Conservation (phyloP, 2,888 invertebrate genomes). For the Caenorhabditis becei region DNA sequence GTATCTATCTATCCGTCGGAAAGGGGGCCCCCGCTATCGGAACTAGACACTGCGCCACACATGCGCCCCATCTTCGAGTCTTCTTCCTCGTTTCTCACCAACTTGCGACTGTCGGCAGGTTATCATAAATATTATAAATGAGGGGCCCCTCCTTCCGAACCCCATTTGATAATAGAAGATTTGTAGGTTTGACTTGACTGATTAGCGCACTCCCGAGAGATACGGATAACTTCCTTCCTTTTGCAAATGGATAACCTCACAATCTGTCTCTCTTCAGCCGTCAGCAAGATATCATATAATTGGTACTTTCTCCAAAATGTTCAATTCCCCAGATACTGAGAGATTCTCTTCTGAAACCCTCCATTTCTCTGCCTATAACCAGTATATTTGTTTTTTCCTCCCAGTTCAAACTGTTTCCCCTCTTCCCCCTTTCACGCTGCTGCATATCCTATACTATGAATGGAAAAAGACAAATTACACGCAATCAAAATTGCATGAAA, state of each 20-base stretch:
- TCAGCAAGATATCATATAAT: too few species aligned
- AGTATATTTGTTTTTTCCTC: too few species aligned
- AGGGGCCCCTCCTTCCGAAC: not conserved
- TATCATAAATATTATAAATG: constrained; percentile 41
- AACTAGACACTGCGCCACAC: constrained; percentile 57
- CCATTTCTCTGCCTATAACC: not conserved
- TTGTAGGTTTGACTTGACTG: constrained; percentile 8
- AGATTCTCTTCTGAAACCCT: too few species aligned
- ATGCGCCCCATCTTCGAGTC: constrained; percentile 7
- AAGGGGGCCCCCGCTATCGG: constrained; percentile 34
- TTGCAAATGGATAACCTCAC: too few species aligned
- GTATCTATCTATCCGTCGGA: constrained; percentile 45
- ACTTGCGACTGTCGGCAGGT: constrained; percentile 53
- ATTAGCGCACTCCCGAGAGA: too few species aligned
- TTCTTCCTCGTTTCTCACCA: constrained; percentile 31
- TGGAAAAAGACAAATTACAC: constrained; percentile 3
- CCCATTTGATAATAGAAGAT: not conserved
- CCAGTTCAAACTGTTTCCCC: not conserved
- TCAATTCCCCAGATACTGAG: too few species aligned
- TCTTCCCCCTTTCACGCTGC: not conserved
- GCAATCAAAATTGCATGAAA: constrained; percentile 18
- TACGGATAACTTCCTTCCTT: too few species aligned
- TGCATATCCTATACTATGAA: constrained; percentile 11
- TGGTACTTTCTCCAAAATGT: too few species aligned
- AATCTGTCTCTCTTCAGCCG: too few species aligned